A percentile compares a stretch with the other conserved stretches of the same genome.
These are phyloP conservation scores for Clivina fossor DNA, from an alignment of 2,888 invertebrate genomes.

Conservation along the genomic window DNA sequence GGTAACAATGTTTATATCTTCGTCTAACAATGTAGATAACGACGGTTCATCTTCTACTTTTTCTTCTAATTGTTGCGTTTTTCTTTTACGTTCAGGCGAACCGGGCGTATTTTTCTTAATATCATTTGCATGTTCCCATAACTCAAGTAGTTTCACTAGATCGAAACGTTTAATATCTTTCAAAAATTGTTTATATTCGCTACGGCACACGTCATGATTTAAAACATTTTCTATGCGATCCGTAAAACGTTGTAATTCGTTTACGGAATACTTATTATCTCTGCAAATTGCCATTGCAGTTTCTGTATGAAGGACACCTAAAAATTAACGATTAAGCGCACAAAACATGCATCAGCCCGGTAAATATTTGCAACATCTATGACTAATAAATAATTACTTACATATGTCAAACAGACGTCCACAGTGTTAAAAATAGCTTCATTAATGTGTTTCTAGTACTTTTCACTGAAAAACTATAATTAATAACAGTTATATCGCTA, in stretches of 20 bases:
- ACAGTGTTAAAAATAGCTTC: constrained; percentile 5
- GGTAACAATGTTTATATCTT: constrained; percentile 17
- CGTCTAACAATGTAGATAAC: constrained; percentile 13
- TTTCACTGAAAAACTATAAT: too few relatives aligned
- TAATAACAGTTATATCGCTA: too few relatives aligned
- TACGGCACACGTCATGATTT: constrained; percentile 20
- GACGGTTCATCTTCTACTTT: constrained; percentile 22
- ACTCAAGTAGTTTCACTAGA: constrained; percentile 9
- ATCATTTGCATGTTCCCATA: constrained; percentile 31
- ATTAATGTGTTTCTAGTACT: too few relatives aligned
- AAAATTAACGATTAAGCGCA: constrained; percentile 1
- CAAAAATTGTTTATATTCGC: constrained; percentile 19
- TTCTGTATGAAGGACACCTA: constrained; percentile 24
- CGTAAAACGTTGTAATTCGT: constrained; percentile 22
- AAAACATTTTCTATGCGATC: constrained; percentile 30
- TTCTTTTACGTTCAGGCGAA: constrained; percentile 17
- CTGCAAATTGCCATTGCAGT: constrained; percentile 28
- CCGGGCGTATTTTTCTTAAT: constrained; percentile 26
- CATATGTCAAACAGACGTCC: constrained; percentile 11
- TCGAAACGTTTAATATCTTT: constrained; percentile 6
- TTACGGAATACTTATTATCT: constrained; percentile 21
- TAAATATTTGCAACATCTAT: constrained; percentile 4
- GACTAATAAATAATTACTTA: constrained; percentile 24
- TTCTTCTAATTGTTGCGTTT: constrained; percentile 15
- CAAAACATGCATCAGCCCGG: background rate